These are phyloP conservation scores for Brachirus orientalis DNA, from an alignment of 2,113 vertebrate species.

Conservation along the genomic window DNA sequence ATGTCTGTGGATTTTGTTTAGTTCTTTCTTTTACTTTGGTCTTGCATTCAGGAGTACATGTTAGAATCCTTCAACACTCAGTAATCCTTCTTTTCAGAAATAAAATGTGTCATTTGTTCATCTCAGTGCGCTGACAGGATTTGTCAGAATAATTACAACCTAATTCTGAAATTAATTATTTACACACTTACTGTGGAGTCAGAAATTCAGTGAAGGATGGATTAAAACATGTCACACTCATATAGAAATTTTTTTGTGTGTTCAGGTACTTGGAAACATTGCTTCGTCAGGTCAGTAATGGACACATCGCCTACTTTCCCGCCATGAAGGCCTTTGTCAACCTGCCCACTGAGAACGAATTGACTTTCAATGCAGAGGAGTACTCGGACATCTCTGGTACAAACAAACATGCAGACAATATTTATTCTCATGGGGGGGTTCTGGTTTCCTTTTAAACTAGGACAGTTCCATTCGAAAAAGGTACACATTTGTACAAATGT, in stretches of 20 bases:
- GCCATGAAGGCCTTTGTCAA: constrained; percentile 99
- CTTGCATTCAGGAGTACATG: background rate
- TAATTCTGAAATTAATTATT: no score
- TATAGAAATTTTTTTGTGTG: background rate
- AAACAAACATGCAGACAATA: background rate
- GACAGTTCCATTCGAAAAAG: background rate
- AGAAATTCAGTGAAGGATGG: background rate
- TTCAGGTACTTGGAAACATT: constrained; percentile 97
- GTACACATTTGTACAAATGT: background rate
- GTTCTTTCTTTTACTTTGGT: background rate
- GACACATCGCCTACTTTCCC: constrained; percentile 98
- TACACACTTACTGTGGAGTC: no score
- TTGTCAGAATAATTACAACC: no score
- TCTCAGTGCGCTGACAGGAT: no score
- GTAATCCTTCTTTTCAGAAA: background rate
- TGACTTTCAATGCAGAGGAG: constrained; percentile 98
- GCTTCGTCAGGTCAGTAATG: constrained; percentile 97
- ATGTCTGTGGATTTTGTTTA: background rate
- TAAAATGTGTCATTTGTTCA: no score
- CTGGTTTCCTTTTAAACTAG: background rate
- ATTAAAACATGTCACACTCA: background rate
- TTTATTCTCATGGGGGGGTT: background rate
- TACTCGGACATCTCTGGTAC: constrained; percentile 98
- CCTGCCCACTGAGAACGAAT: constrained; percentile 96
- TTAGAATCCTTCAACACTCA: background rate